Evolutionary conservation across 2,797 vertebrate genomes (phyloP).

Genomic region (Tarsius wallacei): DNA sequence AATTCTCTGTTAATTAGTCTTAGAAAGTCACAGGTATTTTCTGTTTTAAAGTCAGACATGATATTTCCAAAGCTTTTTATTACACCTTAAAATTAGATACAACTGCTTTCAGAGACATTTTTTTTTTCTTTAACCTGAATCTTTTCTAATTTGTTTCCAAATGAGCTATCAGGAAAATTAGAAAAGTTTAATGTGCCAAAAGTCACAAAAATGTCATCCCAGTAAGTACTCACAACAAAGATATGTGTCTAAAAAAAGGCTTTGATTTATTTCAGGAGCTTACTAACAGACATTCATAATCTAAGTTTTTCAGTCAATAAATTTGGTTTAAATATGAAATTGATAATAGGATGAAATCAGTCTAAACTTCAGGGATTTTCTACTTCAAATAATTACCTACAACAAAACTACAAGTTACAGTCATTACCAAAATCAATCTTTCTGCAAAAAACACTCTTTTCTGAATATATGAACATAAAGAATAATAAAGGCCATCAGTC

Average conservation of each 20-base stretch:
- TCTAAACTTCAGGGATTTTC: constrained; percentile 25
- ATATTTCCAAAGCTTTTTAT: not conserved
- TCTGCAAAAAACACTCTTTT: not conserved
- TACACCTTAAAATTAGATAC: not conserved
- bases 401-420: not conserved
- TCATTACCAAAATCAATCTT: not conserved
- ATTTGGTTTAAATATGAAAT: constrained; percentile 58
- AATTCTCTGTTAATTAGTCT: not conserved
- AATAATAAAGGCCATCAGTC: not conserved
- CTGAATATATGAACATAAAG: not conserved
- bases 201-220: constrained; percentile 38
- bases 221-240: not conserved
- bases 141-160: constrained; percentile 42
- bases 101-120: not conserved
- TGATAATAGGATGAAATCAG: constrained; percentile 31
- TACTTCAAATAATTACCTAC: not conserved
- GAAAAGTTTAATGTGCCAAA: constrained; percentile 39
- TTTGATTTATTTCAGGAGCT: constrained; percentile 65
- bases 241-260: not conserved
- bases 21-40: not conserved
- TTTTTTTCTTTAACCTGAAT: constrained; percentile 9
- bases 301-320: constrained; percentile 61
- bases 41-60: constrained; percentile 4
- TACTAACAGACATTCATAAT: constrained; percentile 11
- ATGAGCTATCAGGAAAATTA: constrained; percentile 53